These are phyloP conservation scores for Elachura formosa DNA, from an alignment of 2,113 vertebrate species.

Conservation along the genomic window DNA sequence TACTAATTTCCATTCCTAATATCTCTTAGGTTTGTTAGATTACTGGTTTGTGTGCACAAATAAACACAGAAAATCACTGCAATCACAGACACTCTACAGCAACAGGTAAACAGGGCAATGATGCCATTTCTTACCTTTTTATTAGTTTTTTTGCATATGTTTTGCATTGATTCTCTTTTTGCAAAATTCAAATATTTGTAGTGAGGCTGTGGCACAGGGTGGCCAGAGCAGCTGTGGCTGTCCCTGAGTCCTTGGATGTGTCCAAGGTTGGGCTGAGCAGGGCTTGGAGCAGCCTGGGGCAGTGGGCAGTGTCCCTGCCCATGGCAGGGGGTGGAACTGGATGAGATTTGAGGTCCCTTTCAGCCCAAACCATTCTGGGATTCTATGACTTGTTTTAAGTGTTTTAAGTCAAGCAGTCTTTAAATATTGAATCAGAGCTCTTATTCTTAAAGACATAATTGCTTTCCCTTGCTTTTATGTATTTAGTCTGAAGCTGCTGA, in stretches of 20 bases:
- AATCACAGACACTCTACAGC: background rate
- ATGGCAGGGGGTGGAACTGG: background rate
- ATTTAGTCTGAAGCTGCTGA: background rate
- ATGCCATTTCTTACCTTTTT: background rate
- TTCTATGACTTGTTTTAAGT: background rate
- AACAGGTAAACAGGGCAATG: background rate
- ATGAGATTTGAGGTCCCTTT: background rate
- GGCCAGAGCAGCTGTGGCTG: background rate
- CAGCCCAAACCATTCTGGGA: background rate
- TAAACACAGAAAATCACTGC: background rate
- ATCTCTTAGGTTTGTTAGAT: background rate
- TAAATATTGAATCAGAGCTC: background rate
- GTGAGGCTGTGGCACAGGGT: background rate
- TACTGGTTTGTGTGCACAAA: background rate
- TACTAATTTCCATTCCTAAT: background rate
- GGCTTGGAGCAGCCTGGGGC: rapidly evolving
- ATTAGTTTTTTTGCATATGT: background rate
- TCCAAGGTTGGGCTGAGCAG: rapidly evolving
- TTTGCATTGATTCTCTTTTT: background rate
- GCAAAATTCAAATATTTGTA: background rate
- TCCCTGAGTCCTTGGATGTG: background rate
- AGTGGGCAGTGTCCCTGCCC: background rate
- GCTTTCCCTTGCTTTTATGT: background rate
- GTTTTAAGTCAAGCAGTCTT: background rate
- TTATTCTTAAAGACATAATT: background rate